A percentile compares a stretch with the other conserved stretches of the same genome.
phyloP scores from a whole-genome alignment of 2,113 vertebrate genomes.

The Dinomys branickii region DNA sequence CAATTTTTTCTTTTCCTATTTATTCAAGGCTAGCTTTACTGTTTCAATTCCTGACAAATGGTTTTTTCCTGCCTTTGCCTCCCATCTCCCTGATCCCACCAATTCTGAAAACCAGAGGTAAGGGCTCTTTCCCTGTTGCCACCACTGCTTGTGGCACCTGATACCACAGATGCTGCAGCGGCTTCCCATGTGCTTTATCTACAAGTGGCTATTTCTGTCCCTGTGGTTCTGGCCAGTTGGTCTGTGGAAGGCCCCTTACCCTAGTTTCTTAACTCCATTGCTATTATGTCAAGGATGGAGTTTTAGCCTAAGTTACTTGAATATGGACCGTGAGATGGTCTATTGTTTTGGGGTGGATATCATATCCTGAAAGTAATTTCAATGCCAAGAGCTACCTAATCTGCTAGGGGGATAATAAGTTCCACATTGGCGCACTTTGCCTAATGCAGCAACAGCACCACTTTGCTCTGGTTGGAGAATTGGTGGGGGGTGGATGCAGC shows the following conservation, averaged over 20 bases:
- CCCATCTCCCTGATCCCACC: neutral
- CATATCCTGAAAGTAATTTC: neutral
- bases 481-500: neutral
- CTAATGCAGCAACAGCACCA: neutral
- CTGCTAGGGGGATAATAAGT: neutral
- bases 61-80: neutral
- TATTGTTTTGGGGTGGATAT: neutral
- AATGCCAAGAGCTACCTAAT: neutral
- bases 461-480: neutral
- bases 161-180: neutral
- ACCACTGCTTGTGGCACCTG: neutral
- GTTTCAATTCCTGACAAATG: neutral
- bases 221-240: neutral
- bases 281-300: neutral
- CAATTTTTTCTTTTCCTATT: neutral
- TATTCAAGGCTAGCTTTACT: neutral
- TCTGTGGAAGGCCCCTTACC: neutral
- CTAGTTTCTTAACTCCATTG: neutral
- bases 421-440: neutral
- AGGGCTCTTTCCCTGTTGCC: neutral
- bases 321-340: neutral
- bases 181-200: constrained; percentile 4
- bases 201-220: constrained; percentile 33
- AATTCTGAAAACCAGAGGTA: constrained; percentile 25
- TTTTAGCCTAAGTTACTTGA: neutral